Conservation (phyloP, 92 coral and sea anemone genomes). For the Heliopora coerulea region DNA sequence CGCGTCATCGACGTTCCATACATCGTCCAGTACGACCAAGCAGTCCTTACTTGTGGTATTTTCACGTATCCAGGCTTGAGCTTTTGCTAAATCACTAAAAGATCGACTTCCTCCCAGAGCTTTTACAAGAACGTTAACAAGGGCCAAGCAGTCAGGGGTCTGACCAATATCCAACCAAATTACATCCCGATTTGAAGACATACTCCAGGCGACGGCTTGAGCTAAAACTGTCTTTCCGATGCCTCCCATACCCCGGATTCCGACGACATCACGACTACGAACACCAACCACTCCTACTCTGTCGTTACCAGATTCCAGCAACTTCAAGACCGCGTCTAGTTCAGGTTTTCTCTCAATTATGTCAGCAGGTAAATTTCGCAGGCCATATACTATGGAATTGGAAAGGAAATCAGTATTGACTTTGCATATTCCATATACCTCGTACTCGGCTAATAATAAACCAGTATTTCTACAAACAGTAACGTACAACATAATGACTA, state of each 20-base stretch:
- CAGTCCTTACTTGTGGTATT: slow-evolving; percentile 45
- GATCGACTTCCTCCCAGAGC: slow-evolving; percentile 44
- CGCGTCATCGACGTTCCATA: slow-evolving; percentile 64
- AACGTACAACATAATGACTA: not conserved
- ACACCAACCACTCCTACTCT: slow-evolving; percentile 62
- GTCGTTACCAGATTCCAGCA: slow-evolving; percentile 45
- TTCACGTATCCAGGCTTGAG: slow-evolving; percentile 54
- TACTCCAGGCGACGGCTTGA: slow-evolving; percentile 61
- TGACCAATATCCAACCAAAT: slow-evolving; percentile 63
- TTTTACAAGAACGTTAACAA: slow-evolving; percentile 50
- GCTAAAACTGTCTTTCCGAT: slow-evolving; percentile 67
- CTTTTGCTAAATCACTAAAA: slow-evolving; percentile 47
- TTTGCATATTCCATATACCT: too few relatives aligned
- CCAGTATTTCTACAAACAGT: too few relatives aligned
- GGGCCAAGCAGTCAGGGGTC: slow-evolving; percentile 52
- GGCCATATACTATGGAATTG: slow-evolving; percentile 40
- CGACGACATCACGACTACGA: slow-evolving; percentile 52
- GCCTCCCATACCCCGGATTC: slow-evolving; percentile 68
- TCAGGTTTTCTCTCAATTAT: slow-evolving; percentile 46
- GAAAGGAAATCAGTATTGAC: not conserved
- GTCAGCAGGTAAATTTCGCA: slow-evolving; percentile 57
- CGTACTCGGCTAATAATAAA: too few relatives aligned
- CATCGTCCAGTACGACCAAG: slow-evolving; percentile 61
- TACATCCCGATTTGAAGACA: slow-evolving; percentile 51
- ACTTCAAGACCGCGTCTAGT: slow-evolving; percentile 40